These are phyloP conservation scores for Metridium senile DNA, from an alignment of 92 coral and sea anemone species.

Conservation along the genomic window DNA sequence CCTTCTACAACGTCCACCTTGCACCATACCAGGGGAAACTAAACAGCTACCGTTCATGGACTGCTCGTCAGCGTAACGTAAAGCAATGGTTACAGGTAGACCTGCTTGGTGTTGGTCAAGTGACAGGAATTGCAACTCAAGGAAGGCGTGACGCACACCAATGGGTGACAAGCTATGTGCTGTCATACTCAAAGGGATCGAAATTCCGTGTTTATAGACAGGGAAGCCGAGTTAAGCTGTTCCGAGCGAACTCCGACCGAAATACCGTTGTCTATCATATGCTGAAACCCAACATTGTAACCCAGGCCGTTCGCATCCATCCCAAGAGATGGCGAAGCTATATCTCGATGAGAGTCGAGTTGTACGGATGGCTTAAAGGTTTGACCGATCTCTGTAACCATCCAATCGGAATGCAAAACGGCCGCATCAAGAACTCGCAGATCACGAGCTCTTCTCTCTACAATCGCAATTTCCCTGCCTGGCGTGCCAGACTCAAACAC, in stretches of 20 bases:
- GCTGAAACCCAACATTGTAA: constrained; percentile 49
- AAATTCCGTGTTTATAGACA: constrained; percentile 68
- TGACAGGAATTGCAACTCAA: constrained; percentile 83
- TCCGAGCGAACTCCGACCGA: constrained; percentile 86
- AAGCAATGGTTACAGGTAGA: constrained; percentile 81
- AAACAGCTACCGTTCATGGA: constrained; percentile 77
- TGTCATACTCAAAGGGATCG: constrained; percentile 66
- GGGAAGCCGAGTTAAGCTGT: constrained; percentile 71
- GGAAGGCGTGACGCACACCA: constrained; percentile 85
- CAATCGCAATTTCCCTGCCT: constrained; percentile 67
- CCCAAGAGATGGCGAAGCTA: constrained; percentile 81
- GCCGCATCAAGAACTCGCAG: constrained; percentile 71
- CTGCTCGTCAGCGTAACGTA: constrained; percentile 62
- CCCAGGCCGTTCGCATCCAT: constrained; percentile 81
- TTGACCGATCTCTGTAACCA: constrained; percentile 66
- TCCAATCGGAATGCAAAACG: constrained; percentile 71
- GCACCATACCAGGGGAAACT: constrained; percentile 70
- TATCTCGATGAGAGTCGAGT: constrained; percentile 90
- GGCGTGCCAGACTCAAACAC: constrained; percentile 65
- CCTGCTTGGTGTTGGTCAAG: constrained; percentile 53
- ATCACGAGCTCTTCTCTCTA: constrained; percentile 71
- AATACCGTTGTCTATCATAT: constrained; percentile 62
- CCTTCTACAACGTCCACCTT: constrained; percentile 64
- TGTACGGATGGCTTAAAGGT: constrained; percentile 82
- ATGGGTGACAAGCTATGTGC: constrained; percentile 79